Base-by-base conservation (phyloP, 2,888 invertebrate species). In the Mythimna impura region DNA sequence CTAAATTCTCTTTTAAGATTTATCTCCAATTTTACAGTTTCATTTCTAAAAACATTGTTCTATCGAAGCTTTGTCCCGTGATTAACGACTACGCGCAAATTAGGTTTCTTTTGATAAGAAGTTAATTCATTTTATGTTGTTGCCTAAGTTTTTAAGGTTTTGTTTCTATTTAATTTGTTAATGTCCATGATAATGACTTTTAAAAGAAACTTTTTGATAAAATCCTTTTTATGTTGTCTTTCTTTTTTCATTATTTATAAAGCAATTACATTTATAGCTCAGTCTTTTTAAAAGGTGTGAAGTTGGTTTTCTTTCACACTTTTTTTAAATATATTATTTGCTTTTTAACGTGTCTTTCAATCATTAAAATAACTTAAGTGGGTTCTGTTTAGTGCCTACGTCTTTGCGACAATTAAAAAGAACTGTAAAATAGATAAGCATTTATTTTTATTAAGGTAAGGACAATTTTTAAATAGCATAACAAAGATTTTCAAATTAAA, bases 21-120 rank as follows among this genome's bases (percentile, higher is more conserved):
- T 61, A 68, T 76, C n/a, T 58, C 25, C 8, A n/a, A 30, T 61
- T 63, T 69, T 72, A 66, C 61, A 73, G 66, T 73, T 73, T 62
- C 72, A 67, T 78, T 64, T 60, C 30, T 60, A 40, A 57, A 80
- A 73, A 73, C 62, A 71, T 70, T 82, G 72, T 76, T 76, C 60
- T 62, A 69, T 65, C 61, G 71, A 71, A 76, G 64, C 79, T 81
- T 79, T 84, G 74, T 80, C 63, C 47, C 55, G 61, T 76, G 82
- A 85, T 81, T 80, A 81, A 83, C 78, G 79, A 64, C 69, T 71
- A 60, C 60, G 71, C 66, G 63, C 64, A 78, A 79, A 76, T 81
- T 75, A 76, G 67, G 50, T 72, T 78, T 66, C 67, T 83, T 86
- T 86, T 86, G 78, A 82, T 76, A 76, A 77, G 54, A 85, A 77